These are phyloP conservation scores for Drosophila pseudoobscura DNA, from an alignment of 1,140 invertebrate genomes.

Conservation along the genomic window DNA sequence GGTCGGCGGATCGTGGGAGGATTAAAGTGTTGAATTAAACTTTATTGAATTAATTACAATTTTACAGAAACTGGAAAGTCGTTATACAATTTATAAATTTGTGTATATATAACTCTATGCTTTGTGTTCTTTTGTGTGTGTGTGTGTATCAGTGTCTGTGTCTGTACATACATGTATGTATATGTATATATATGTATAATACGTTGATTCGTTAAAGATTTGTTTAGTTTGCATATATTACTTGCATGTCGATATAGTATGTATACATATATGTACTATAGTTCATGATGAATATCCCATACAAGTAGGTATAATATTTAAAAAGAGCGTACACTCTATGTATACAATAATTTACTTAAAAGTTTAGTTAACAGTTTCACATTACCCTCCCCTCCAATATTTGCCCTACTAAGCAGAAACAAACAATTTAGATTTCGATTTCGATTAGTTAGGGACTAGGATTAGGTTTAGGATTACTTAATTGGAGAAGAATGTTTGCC, in stretches of 20 bases:
- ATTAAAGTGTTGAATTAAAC: slow-evolving; percentile 80
- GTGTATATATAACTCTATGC: slow-evolving; percentile 59
- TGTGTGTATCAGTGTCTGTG: slow-evolving; percentile 27
- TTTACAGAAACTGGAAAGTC: slow-evolving; percentile 82
- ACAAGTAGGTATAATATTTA: slow-evolving; percentile 58
- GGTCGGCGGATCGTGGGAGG: neutral
- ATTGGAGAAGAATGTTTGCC: slow-evolving; percentile 27
- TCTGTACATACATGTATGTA: slow-evolving; percentile 47
- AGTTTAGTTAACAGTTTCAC: slow-evolving; percentile 63
- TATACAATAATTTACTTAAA: slow-evolving; percentile 48
- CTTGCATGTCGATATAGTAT: slow-evolving; percentile 27
- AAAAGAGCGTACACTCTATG: slow-evolving; percentile 50
- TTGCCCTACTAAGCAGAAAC: slow-evolving; percentile 49
- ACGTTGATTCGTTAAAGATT: slow-evolving; percentile 56
- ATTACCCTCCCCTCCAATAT: slow-evolving; percentile 17
- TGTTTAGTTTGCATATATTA: slow-evolving; percentile 23
- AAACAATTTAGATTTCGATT: slow-evolving; percentile 32
- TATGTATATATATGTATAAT: slow-evolving; percentile 43
- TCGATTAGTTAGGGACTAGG: slow-evolving; percentile 10
- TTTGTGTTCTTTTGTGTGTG: slow-evolving; percentile 9
- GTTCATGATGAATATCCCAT: slow-evolving; percentile 47
- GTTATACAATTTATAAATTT: slow-evolving; percentile 69
- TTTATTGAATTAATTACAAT: slow-evolving; percentile 82
- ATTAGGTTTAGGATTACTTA: slow-evolving; percentile 29
- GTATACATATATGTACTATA: slow-evolving; percentile 37